phyloP scores from a whole-genome alignment of 1,140 invertebrate species.

The Delia radicum region DNA sequence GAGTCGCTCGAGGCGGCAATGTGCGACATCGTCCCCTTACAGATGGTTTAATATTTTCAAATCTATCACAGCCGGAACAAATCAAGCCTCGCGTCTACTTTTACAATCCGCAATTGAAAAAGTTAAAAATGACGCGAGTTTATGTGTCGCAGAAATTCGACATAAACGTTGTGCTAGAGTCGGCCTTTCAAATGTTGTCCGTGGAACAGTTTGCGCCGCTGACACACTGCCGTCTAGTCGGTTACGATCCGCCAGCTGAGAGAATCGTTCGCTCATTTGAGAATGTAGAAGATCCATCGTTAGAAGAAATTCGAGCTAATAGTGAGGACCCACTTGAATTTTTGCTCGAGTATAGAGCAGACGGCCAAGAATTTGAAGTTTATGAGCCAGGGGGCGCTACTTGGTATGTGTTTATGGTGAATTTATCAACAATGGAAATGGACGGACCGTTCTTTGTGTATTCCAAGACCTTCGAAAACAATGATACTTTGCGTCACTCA shows the following conservation, averaged over 20 bases:
- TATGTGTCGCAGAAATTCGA: conserved; percentile 62
- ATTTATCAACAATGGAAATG: conserved; percentile 64
- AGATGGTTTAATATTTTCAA: too few relatives aligned
- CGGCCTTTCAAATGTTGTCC: conserved; percentile 64
- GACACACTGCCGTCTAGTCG: conserved; percentile 72
- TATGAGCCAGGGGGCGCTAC: conserved; percentile 68
- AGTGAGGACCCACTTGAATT: conserved; percentile 58
- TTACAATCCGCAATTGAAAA: conserved; percentile 62
- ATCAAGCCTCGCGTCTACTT: conserved; percentile 69
- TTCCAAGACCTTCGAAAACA: conserved; percentile 62
- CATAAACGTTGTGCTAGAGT: conserved; percentile 61
- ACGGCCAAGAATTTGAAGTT: conserved; percentile 66
- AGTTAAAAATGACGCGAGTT: conserved; percentile 60
- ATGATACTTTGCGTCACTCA: conserved; percentile 64
- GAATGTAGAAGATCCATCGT: conserved; percentile 60
- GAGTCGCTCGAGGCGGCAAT: conserved; percentile 54
- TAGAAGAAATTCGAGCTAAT: conserved; percentile 41
- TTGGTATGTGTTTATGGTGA: conserved; percentile 67
- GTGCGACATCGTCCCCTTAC: conserved; percentile 40
- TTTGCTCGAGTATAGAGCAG: conserved; percentile 67
- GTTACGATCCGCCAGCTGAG: conserved; percentile 68
- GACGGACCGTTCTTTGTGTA: conserved; percentile 65
- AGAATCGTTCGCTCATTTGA: conserved; percentile 74
- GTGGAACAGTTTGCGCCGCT: conserved; percentile 63
- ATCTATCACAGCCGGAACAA: conserved; percentile 58